A percentile compares a stretch with the other conserved stretches of the same genome.
Evolutionary conservation across 2,113 vertebrate genomes (phyloP).

Genomic region (Ginglymostoma cirratum): DNA sequence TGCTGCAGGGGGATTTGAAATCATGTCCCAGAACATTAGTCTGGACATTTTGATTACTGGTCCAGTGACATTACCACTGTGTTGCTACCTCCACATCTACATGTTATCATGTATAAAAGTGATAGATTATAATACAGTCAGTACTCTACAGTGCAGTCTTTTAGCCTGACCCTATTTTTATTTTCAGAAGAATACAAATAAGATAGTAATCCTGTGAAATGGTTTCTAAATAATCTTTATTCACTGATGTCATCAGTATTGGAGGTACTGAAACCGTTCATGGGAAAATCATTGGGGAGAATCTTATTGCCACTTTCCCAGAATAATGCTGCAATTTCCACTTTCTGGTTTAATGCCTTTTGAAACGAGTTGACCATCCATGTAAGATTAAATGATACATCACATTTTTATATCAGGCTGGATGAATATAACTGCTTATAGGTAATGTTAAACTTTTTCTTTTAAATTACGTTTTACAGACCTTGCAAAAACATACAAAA

Average conservation of each 20-base stretch:
- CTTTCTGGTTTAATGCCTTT: neutral
- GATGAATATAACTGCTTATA: neutral
- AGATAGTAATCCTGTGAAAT: too few species aligned
- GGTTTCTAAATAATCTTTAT: neutral
- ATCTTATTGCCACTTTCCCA: neutral
- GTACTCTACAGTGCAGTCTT: neutral
- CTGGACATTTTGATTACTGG: too few species aligned
- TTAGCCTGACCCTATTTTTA: neutral
- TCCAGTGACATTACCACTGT: too few species aligned
- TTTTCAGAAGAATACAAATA: neutral
- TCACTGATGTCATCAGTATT: neutral
- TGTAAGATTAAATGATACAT: neutral
- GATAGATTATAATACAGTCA: neutral
- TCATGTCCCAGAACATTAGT: too few species aligned
- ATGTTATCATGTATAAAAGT: neutral
- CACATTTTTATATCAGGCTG: neutral
- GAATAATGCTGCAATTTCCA: neutral
- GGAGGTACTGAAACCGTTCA: neutral
- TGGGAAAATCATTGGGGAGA: neutral
- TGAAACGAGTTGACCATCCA: neutral
- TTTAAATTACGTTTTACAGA: constrained; percentile 54
- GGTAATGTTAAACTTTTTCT: neutral
- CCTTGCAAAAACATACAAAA: constrained; percentile 69
- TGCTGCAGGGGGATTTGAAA: too few species aligned
- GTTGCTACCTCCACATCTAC: too few species aligned